phyloP scores from a whole-genome alignment of 1,140 invertebrate species.

The Pachypsylla venusta region DNA sequence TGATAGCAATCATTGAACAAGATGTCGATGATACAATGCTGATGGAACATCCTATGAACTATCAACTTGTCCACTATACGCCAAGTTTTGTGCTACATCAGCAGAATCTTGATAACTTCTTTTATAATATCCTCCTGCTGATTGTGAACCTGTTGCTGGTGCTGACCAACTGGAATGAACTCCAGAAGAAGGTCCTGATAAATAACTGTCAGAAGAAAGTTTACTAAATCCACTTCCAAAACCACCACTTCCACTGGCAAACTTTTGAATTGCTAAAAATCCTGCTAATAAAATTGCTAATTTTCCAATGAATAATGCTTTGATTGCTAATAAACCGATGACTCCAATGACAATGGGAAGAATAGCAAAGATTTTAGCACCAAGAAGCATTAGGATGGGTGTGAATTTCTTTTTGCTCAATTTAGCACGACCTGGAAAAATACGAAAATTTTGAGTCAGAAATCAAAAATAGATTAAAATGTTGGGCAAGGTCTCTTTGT shows the following conservation, averaged over 20 bases:
- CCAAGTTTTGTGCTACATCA: conserved; percentile 39
- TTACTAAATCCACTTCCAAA: conserved; percentile 27
- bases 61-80: conserved; percentile 42
- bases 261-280: conserved; percentile 47
- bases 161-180: conserved; percentile 24
- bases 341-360: conserved; percentile 48
- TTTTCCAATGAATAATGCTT: conserved; percentile 57
- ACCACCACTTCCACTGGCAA: conserved; percentile 32
- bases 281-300: conserved; percentile 52
- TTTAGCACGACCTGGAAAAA: conserved; percentile 45
- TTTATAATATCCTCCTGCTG: conserved; percentile 27
- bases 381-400: conserved; percentile 44
- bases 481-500: too few relatives aligned
- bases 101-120: conserved; percentile 34
- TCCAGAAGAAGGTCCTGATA: conserved; percentile 20
- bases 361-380: conserved; percentile 49
- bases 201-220: conserved; percentile 10
- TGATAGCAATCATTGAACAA: too few relatives aligned
- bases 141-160: conserved; percentile 24
- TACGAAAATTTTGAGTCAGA: too few relatives aligned
- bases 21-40: too few relatives aligned
- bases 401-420: conserved; percentile 49
- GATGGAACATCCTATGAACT: too few relatives aligned
- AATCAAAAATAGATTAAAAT: too few relatives aligned
- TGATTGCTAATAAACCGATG: conserved; percentile 50